These are phyloP conservation scores for Hemichromis elongatus DNA, from an alignment of 2,113 vertebrate species.

Conservation along the genomic window DNA sequence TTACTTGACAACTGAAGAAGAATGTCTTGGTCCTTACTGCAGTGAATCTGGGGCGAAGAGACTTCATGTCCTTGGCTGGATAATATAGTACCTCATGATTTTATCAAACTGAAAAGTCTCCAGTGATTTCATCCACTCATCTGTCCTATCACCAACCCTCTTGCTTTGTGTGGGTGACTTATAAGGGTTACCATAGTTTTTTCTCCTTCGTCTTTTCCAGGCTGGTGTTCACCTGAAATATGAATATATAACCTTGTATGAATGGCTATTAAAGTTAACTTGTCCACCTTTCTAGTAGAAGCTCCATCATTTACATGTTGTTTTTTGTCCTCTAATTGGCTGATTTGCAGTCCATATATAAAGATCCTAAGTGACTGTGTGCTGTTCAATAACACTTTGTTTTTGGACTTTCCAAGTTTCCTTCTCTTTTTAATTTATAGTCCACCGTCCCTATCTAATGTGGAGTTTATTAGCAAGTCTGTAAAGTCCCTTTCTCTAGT, in stretches of 20 bases:
- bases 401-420: neutral
- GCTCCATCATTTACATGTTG: neutral
- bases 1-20: neutral
- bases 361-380: neutral
- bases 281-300: neutral
- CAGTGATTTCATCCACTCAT: neutral
- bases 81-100: conserved; percentile 9
- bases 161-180: neutral
- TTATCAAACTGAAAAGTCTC: conserved; percentile 20
- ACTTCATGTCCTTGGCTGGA: conserved; percentile 49
- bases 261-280: neutral
- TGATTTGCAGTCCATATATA: neutral
- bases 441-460: neutral
- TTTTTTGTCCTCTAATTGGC: neutral
- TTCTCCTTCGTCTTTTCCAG: neutral
- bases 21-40: conserved; percentile 22
- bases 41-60: neutral
- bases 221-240: neutral
- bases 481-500: conserved; percentile 12
- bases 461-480: neutral
- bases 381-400: neutral
- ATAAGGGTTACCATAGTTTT: neutral
- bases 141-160: neutral
- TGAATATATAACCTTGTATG: neutral
- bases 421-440: conserved; percentile 27